Base-by-base conservation (phyloP, 2,888 invertebrate genomes). In the Nemurella pictetii region DNA sequence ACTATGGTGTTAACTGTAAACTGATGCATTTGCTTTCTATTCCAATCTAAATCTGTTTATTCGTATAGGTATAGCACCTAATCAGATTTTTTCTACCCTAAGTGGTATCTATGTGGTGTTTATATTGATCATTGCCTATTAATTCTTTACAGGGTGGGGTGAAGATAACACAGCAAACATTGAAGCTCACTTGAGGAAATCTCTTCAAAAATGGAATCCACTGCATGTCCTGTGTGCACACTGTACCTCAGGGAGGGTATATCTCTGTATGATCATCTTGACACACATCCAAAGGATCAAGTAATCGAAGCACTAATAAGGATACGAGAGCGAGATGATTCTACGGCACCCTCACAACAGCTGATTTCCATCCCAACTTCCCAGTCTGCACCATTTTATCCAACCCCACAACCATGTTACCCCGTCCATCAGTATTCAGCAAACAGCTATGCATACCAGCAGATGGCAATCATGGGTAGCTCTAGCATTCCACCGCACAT, bases 261-360 rank as follows among this genome's bases (percentile, higher is more conserved):
- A 91, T 94, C 95, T 86, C 91, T 96, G 88, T 95, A 95, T 89
- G 93, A 93, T 87, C 96, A 96, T 90, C 92, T 97, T 90, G 94
- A 95, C 89, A 96, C 96, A 30, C 96, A 96, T 91, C 96, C 96
- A 75, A 96, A 96, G 90, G 96, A 96, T 88, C 96, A 96, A 91
- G 96, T 97, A 83, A 96, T 96, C 88, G 95, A 94, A 89, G 96
- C 96, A 29, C 91, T 97, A 7, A 72, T 83, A 4, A 74, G 75
- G 30, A 28, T 28, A n/a, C 83, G 29, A 1, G 75, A 83, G 27
- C 55, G 55, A 15, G 55, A 55, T 20, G 55, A 55, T 2, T 20
- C 55, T 1, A 55, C 55, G 9, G 30, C 7, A 25, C 29, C 36
- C 15, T 29, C 78, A 5, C 72, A 75, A 55, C 75, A 15, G 5